Base-by-base conservation (phyloP, 2,113 vertebrate genomes). In the Zosterops pallidus region DNA sequence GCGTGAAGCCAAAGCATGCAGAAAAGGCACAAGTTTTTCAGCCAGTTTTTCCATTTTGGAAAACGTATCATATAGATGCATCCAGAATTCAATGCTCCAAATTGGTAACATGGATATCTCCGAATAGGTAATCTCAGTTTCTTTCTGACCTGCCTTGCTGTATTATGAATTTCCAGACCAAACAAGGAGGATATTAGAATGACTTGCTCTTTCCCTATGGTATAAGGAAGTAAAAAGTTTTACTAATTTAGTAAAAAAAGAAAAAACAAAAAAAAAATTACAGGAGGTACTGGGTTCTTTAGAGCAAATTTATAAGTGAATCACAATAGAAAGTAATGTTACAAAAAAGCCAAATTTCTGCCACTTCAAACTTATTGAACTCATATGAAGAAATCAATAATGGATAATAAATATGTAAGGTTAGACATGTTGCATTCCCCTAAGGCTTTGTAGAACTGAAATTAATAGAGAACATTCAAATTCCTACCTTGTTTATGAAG, bases 361-460 rank as follows among this genome's bases (percentile, higher is more conserved):
- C 17, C 21, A 19, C 33, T 78, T 41, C 17, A 42, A 87, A 64
- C 23, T 79, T 50, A 47, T 15, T 75, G 31, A 71, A 42, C 31
- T 80, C 21, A 12, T 71, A 31, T 17, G 21, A 62, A 9, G 23
- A 83, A 71, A 39, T 86, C n/a, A 76, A 12, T 74, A 50, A 9
- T 31, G 60, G 37, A 5, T 53, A 35, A 55, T 84, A 60, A 83
- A 65, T 72, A 12, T n/a, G 12, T 68, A 59, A 47, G 37, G 6
- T 59, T 28, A 72, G 28, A 9, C 22, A 50, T 0, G 0, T n/a
- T 53, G 6, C 28, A 63, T 6, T 1, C 83, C 33, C 9, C 11
- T 90, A 25, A 64, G 44, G 11, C 35, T 60, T 81, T 31, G 33
- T 22, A 65, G 49, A 55, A 64, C 6, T 46, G 8, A 80, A 63